Conservation (phyloP, 2,888 invertebrate genomes). For the Protodeltote pygarga region DNA sequence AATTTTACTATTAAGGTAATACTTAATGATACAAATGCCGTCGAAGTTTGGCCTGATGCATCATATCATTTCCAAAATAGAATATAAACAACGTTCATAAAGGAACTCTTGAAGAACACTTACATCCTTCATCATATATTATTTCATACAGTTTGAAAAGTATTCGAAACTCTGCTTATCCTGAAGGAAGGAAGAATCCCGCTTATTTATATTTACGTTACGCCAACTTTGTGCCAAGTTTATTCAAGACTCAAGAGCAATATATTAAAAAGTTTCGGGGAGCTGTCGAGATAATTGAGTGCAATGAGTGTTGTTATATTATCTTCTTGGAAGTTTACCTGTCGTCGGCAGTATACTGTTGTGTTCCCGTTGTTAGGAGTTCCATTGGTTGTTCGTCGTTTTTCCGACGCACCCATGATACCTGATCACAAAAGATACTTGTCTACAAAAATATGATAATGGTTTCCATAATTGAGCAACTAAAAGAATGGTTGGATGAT, state of each 20-base stretch:
- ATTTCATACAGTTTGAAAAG: constrained; percentile 37
- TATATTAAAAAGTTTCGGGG: constrained; percentile 39
- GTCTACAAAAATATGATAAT: constrained; percentile 14
- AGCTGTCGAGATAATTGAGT: constrained; percentile 32
- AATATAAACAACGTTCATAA: constrained; percentile 24
- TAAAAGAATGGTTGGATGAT: constrained; percentile 24
- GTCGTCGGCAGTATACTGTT: constrained; percentile 79
- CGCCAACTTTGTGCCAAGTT: constrained; percentile 31
- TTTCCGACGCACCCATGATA: constrained; percentile 83
- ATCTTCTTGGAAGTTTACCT: constrained; percentile 57
- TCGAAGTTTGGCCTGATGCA: no score
- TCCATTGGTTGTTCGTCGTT: constrained; percentile 80
- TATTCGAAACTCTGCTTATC: constrained; percentile 31
- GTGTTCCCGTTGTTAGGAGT: constrained; percentile 78
- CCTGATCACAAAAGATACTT: constrained; percentile 53
- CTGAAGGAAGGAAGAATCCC: constrained; percentile 19
- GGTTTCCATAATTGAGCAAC: constrained; percentile 20
- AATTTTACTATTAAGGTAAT: no score
- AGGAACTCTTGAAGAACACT: constrained; percentile 23
- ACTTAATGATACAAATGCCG: no score
- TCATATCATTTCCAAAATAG: constrained; percentile 8
- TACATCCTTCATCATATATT: constrained; percentile 37
- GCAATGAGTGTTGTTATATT: constrained; percentile 33
- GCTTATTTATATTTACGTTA: constrained; percentile 41
- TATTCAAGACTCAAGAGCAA: constrained; percentile 40